Evolutionary conservation across 1,140 invertebrate genomes (phyloP).

Genomic region (Drosophila repletoides): DNA sequence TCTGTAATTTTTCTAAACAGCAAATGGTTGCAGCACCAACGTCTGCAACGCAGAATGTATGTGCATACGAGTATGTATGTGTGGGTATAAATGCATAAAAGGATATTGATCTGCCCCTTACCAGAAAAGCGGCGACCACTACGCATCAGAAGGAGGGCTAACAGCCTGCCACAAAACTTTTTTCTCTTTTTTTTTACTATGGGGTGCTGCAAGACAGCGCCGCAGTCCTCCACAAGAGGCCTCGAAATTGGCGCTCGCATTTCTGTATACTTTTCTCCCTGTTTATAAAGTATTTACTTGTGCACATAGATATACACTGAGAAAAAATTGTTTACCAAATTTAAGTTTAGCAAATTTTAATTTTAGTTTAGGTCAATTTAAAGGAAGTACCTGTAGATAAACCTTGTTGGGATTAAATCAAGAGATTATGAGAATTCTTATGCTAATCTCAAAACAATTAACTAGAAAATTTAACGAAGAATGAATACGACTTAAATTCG

Average conservation of each 20-base stretch:
- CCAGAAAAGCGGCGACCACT: slow-evolving; percentile 29
- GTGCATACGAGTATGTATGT: no score
- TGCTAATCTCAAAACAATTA: no score
- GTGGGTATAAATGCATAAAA: no score
- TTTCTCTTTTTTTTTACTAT: slow-evolving; percentile 28
- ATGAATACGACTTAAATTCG: no score
- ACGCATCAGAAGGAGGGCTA: not conserved
- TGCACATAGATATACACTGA: slow-evolving; percentile 11
- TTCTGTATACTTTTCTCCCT: slow-evolving; percentile 53
- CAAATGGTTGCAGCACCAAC: slow-evolving; percentile 26
- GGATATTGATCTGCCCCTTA: slow-evolving; percentile 77
- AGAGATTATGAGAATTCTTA: no score
- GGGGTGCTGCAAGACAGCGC: slow-evolving; percentile 55
- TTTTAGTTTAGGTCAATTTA: no score
- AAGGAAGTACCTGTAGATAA: no score
- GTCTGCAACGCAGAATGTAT: slow-evolving; percentile 53
- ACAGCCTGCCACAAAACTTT: slow-evolving; percentile 63
- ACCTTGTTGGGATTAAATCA: no score
- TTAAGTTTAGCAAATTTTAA: no score
- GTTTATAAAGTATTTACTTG: slow-evolving; percentile 21
- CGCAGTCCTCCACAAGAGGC: slow-evolving; percentile 31
- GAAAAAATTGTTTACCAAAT: no score
- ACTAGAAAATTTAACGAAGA: no score
- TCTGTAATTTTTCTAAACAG: slow-evolving; percentile 72
- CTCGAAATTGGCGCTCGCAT: slow-evolving; percentile 66